Conservation (phyloP, 2,113 vertebrate species). For the Ivindomyrus marchei region DNA sequence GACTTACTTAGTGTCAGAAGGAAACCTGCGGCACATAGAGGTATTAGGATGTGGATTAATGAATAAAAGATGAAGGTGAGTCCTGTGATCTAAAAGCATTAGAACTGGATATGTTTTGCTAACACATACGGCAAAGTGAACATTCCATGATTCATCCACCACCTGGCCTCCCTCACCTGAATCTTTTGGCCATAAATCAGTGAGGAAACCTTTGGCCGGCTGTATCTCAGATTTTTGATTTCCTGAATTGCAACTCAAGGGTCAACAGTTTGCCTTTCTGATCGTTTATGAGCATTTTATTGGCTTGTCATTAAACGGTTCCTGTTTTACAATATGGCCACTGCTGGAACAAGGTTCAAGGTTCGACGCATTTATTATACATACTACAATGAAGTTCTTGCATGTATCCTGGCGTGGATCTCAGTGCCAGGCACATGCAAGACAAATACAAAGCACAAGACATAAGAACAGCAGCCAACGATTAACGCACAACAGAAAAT, state of each 20-base stretch:
- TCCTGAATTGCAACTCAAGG: background rate
- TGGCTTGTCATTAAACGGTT: background rate
- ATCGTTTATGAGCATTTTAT: background rate
- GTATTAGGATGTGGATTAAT: background rate
- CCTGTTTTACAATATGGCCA: background rate
- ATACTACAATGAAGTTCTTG: background rate
- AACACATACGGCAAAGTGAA: background rate
- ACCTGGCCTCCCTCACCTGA: background rate
- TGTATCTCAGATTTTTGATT: background rate
- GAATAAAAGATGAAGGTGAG: background rate
- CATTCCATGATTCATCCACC: background rate
- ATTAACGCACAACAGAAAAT: background rate
- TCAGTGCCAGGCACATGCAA: background rate
- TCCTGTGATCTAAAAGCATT: background rate
- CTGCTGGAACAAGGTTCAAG: background rate
- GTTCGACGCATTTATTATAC: background rate
- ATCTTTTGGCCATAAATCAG: background rate
- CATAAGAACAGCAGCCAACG: background rate
- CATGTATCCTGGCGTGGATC: background rate
- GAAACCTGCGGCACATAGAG: background rate
- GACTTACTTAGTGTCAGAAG: background rate
- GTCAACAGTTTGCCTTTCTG: background rate
- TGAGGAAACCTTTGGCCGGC: background rate
- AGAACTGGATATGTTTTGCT: background rate
- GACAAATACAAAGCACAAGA: background rate